Evolutionary conservation across 2,888 invertebrate species (phyloP).

Genomic region (Drosophila stalkeri): DNA sequence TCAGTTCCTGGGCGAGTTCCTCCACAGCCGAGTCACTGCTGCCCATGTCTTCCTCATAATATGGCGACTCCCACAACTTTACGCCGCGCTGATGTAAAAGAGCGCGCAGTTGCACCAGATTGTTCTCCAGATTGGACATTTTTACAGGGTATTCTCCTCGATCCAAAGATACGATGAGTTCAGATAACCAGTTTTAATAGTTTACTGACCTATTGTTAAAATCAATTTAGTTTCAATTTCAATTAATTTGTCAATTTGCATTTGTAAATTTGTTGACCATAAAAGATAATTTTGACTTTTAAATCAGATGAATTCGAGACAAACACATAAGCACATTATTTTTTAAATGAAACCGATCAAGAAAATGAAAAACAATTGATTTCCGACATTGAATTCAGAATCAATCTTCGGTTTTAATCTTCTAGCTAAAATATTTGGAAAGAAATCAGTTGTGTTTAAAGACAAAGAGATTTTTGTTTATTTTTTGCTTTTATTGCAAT

Average conservation of each 20-base stretch:
- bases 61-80: constrained; percentile 92
- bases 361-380: too few species aligned
- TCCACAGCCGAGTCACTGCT: constrained; percentile 84
- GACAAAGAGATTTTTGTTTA: too few species aligned
- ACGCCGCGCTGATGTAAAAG: constrained; percentile 89
- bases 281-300: neutral
- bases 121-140: constrained; percentile 86
- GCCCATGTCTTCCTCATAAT: constrained; percentile 86
- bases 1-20: constrained; percentile 86
- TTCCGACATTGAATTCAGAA: too few species aligned
- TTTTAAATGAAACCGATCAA: too few species aligned
- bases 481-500: too few species aligned
- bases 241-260: neutral
- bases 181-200: too few species aligned
- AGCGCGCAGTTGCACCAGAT: constrained; percentile 88
- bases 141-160: neutral
- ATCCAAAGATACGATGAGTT: too few species aligned
- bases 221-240: neutral
- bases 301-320: neutral
- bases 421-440: too few species aligned
- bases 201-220: neutral
- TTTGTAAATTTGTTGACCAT: neutral
- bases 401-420: too few species aligned
- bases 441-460: too few species aligned
- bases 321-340: too few species aligned